Evolutionary conservation across 1,140 invertebrate genomes (phyloP).

Genomic region (Ostrea denselamellosa): DNA sequence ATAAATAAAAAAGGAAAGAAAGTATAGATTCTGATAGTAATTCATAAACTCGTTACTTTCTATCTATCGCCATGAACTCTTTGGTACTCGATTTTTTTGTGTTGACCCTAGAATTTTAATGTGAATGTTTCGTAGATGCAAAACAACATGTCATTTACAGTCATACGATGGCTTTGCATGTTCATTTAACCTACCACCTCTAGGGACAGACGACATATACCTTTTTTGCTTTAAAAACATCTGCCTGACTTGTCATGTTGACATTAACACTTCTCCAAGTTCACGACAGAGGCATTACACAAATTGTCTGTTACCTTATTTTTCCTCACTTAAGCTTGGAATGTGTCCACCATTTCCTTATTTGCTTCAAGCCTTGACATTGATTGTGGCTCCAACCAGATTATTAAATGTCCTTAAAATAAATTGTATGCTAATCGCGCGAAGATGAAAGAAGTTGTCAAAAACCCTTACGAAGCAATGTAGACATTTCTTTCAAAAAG

Average conservation of each 20-base stretch:
- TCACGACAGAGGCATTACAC: conserved; percentile 26
- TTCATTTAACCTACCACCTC: neutral
- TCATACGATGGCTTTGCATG: neutral
- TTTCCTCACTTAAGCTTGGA: conserved; percentile 14
- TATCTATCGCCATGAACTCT: too few species aligned
- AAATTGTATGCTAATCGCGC: neutral
- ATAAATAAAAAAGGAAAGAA: too few species aligned
- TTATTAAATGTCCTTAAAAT: conserved; percentile 10
- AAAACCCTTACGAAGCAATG: neutral
- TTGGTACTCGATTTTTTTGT: too few species aligned
- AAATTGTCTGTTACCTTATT: conserved; percentile 18
- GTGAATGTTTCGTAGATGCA: neutral
- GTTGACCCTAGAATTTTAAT: too few species aligned
- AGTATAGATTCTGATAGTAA: too few species aligned
- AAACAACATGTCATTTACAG: neutral
- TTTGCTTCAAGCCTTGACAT: conserved; percentile 4
- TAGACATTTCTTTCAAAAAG: neutral
- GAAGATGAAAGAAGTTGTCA: neutral
- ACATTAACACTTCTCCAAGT: neutral
- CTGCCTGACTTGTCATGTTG: conserved; percentile 9
- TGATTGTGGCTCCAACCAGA: neutral
- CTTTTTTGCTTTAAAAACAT: neutral
- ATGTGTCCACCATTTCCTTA: neutral
- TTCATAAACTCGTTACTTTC: too few species aligned
- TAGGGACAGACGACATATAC: neutral